These are phyloP conservation scores for Anneissia japonica DNA, from an alignment of 35 echinoderm and acorn worm genomes.

Conservation along the genomic window DNA sequence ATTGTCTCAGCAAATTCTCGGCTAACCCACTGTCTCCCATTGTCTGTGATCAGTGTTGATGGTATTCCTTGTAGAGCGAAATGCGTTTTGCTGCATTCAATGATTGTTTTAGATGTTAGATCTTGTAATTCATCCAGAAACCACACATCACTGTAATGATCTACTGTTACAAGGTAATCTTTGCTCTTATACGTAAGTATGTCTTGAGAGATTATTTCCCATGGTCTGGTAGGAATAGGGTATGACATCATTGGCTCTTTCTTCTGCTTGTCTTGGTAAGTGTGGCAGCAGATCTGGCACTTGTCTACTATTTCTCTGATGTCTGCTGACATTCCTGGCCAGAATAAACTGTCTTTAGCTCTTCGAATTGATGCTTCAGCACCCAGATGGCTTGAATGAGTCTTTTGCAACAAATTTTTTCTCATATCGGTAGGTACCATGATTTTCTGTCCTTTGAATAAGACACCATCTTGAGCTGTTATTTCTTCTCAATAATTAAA, in stretches of 20 bases:
- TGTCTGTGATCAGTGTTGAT: conserved; percentile 39
- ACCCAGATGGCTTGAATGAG: conserved; percentile 33
- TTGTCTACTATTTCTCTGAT: conserved; percentile 22
- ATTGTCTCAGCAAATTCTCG: too few species aligned
- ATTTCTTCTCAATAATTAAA: conserved; percentile 51
- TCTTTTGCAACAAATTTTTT: conserved; percentile 1
- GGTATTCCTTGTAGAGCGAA: conserved; percentile 55
- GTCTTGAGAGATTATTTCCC: conserved; percentile 39
- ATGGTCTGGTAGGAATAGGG: conserved; percentile 36
- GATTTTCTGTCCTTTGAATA: conserved; percentile 34
- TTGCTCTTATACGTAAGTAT: conserved; percentile 24
- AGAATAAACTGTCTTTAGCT: conserved; percentile 47
- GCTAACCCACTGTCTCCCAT: too few species aligned
- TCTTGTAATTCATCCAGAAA: conserved; percentile 37
- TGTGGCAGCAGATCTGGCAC: conserved; percentile 40
- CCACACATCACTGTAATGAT: conserved; percentile 51
- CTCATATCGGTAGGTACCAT: conserved; percentile 28
- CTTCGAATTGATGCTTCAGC: conserved; percentile 48
- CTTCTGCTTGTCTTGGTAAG: conserved; percentile 22
- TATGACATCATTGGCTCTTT: conserved; percentile 46
- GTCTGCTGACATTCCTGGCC: conserved; percentile 45
- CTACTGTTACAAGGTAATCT: conserved; percentile 52
- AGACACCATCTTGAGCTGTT: conserved; percentile 37
- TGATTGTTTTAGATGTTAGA: conserved; percentile 16
- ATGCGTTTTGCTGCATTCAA: conserved; percentile 13